phyloP scores from a whole-genome alignment of 1,140 invertebrate species.

The Trichonephila clavipes region DNA sequence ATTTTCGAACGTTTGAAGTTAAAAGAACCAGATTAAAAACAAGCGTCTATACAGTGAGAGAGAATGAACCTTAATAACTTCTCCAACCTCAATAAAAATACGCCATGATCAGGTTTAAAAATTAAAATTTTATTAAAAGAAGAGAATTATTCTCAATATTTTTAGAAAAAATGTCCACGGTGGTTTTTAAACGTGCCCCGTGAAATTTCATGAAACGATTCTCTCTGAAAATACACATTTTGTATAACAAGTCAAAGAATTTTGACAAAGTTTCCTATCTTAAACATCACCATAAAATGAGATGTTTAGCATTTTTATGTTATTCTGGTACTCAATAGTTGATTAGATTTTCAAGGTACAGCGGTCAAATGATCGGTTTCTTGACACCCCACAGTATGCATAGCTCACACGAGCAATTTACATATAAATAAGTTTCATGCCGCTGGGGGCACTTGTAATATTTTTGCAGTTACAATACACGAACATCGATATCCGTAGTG shows the following conservation, averaged over 20 bases:
- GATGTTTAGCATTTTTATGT: conserved; percentile 12
- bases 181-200: not conserved
- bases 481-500: not conserved
- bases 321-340: conserved; percentile 14
- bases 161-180: too few species aligned
- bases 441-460: not conserved
- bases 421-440: not conserved
- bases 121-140: too few species aligned
- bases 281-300: not conserved
- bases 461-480: not conserved
- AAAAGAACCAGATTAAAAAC: too few species aligned
- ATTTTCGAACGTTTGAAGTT: too few species aligned
- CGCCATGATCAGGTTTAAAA: too few species aligned
- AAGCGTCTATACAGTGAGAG: too few species aligned
- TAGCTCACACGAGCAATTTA: not conserved
- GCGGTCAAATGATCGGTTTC: conserved; percentile 23
- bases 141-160: too few species aligned
- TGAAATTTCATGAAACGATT: not conserved
- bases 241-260: not conserved
- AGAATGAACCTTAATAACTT: too few species aligned
- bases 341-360: conserved; percentile 27
- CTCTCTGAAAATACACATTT: not conserved
- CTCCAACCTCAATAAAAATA: too few species aligned
- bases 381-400: not conserved
- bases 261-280: not conserved